phyloP scores from a whole-genome alignment of 2,888 invertebrate species.

The Neoitamus cyanurus region DNA sequence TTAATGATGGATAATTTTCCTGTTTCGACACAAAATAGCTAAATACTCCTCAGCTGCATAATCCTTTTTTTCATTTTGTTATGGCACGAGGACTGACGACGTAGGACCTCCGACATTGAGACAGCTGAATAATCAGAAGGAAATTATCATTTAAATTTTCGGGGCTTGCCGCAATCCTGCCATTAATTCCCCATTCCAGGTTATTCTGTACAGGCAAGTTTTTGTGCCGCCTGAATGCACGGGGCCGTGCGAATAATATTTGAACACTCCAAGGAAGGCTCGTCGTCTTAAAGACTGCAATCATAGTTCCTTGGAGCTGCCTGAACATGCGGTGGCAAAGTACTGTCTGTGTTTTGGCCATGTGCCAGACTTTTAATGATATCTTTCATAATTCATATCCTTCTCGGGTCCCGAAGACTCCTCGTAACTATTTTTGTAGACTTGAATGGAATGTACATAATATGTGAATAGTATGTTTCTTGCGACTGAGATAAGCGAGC shows the following conservation, averaged over 20 bases:
- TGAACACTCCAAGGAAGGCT: constrained; percentile 17
- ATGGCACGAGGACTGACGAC: not conserved
- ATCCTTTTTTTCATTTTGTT: not conserved
- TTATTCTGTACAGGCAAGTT: not conserved
- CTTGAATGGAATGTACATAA: constrained; percentile 13
- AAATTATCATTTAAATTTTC: constrained; percentile 28
- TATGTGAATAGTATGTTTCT: constrained; percentile 22
- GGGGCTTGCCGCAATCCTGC: not conserved
- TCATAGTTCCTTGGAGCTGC: constrained; percentile 44
- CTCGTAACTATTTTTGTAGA: constrained; percentile 20
- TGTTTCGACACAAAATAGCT: not conserved
- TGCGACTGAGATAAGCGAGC: not conserved
- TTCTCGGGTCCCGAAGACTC: constrained; percentile 14
- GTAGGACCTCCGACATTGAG: not conserved
- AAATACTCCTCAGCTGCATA: not conserved
- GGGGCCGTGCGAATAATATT: constrained; percentile 25
- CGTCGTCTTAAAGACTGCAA: constrained; percentile 49
- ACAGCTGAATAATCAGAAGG: not conserved
- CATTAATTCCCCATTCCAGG: not conserved
- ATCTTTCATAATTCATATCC: constrained; percentile 49
- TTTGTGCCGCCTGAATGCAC: not conserved
- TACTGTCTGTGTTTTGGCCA: constrained; percentile 45
- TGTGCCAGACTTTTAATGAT: constrained; percentile 50
- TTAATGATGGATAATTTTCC: not conserved
- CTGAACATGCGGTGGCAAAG: constrained; percentile 35